phyloP scores from a whole-genome alignment of 2,888 invertebrate genomes.

The Pseudoips prasinana region DNA sequence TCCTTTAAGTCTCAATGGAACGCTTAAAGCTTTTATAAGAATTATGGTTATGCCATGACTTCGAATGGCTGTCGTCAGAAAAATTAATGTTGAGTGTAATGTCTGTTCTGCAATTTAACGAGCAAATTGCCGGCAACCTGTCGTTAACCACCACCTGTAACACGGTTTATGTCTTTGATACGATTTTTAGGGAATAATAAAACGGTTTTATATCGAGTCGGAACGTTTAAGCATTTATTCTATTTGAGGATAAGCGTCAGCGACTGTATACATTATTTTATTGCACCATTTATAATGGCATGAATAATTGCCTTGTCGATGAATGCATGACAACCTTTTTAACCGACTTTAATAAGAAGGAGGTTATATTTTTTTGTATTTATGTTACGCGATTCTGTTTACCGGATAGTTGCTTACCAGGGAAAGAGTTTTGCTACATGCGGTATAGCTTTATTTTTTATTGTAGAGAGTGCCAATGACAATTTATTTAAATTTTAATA shows the following conservation, averaged over 20 bases:
- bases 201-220: slow-evolving; percentile 22
- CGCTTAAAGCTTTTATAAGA: slow-evolving; percentile 46
- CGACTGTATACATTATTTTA: neutral
- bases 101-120: slow-evolving; percentile 45
- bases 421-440: too few species aligned
- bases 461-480: too few species aligned
- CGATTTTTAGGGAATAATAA: slow-evolving; percentile 46
- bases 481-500: too few species aligned
- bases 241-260: slow-evolving; percentile 13
- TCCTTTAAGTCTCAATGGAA: slow-evolving; percentile 47
- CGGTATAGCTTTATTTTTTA: too few species aligned
- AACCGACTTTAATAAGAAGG: too few species aligned
- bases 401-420: too few species aligned
- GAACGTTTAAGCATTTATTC: slow-evolving; percentile 12
- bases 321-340: too few species aligned
- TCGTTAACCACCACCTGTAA: slow-evolving; percentile 41
- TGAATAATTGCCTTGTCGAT: too few species aligned
- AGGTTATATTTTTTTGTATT: too few species aligned
- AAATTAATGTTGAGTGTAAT: slow-evolving; percentile 57
- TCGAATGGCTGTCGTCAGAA: slow-evolving; percentile 56
- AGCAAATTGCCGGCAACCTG: slow-evolving; percentile 49
- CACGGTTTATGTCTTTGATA: slow-evolving; percentile 41
- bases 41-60: slow-evolving; percentile 55
- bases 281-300: neutral
- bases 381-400: too few species aligned